phyloP scores from a whole-genome alignment of 2,797 vertebrate species.

The Etheostoma perlongum region DNA sequence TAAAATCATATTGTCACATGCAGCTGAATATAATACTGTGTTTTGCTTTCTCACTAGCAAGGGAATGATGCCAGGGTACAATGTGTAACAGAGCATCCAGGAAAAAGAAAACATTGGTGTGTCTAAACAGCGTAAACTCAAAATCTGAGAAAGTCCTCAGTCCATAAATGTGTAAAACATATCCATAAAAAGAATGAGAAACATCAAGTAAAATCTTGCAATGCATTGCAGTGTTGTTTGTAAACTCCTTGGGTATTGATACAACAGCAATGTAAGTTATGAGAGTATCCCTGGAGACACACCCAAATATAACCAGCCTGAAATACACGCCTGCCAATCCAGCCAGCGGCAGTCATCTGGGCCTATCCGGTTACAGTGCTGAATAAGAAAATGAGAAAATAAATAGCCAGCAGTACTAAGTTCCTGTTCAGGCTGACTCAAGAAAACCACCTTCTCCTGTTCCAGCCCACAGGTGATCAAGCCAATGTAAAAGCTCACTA shows the following conservation, averaged over 20 bases:
- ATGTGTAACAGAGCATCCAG: neutral
- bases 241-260: slow-evolving; percentile 67
- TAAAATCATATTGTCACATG: slow-evolving; percentile 16
- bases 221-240: slow-evolving; percentile 42
- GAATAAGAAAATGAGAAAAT: slow-evolving; percentile 75
- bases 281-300: slow-evolving; percentile 63
- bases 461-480: slow-evolving; percentile 66
- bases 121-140: neutral
- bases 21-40: slow-evolving; percentile 2
- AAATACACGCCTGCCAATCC: slow-evolving; percentile 63
- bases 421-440: slow-evolving; percentile 66
- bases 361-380: slow-evolving; percentile 75
- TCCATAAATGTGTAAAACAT: neutral
- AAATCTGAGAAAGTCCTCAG: neutral
- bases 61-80: neutral
- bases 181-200: slow-evolving; percentile 8
- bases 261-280: slow-evolving; percentile 55
- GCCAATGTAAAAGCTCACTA: slow-evolving; percentile 42
- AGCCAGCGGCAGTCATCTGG: slow-evolving; percentile 54
- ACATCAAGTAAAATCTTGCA: slow-evolving; percentile 10
- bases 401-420: slow-evolving; percentile 65
- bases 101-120: neutral
- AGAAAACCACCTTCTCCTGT: slow-evolving; percentile 58
- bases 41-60: slow-evolving; percentile 20
- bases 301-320: slow-evolving; percentile 79